Base-by-base conservation (phyloP, 2,888 invertebrate genomes). In the Azorinus chamasolen region DNA sequence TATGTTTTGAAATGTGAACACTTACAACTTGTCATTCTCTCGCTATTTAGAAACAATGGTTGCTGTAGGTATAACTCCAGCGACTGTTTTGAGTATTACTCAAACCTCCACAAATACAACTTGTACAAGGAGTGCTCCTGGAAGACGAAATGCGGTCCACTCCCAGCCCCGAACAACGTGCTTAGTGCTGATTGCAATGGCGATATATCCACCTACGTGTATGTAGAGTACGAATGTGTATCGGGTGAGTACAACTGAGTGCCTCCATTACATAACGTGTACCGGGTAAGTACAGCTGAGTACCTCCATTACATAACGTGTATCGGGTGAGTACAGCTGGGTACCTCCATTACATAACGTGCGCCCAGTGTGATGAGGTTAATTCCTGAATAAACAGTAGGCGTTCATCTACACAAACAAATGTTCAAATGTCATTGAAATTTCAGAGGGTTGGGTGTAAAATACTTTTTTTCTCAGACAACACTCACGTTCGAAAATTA, bases 11-110 rank as follows among this genome's bases (percentile, higher is more conserved):
- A n/a, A n/a, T n/a, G n/a, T n/a, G n/a, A n/a, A n/a, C n/a, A n/a
- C n/a, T n/a, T n/a, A n/a, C n/a, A n/a, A n/a, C n/a, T 32, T 32
- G 32, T 4, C 10, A 32, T 32, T 4, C 32, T 32, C 10, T 32
- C 10, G 32, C 5, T 32, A 6, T 32, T 6, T 32, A 32, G 32
- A 32, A 10, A 32, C 14, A 41, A 68, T 32, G 70, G 71, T 8
- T 76, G 76, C 27, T 76, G 76, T 53, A 48, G 18, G 10, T 62
- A 62, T 25, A 27, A 27, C 20, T n/a, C 22, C 3, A 48, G 16
- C 0, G 76, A 76, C 39, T 76, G 76, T 54, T 54, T 61, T 6
- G 76, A 71, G 43, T 27, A 32, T 22, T 76, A 57, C 20, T 62
- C 50, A 2, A 16, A 43, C 14, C 58, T 76, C 1, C 76, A 76